phyloP scores from a whole-genome alignment of 2,888 invertebrate genomes.

The Eupithecia pulchellata region DNA sequence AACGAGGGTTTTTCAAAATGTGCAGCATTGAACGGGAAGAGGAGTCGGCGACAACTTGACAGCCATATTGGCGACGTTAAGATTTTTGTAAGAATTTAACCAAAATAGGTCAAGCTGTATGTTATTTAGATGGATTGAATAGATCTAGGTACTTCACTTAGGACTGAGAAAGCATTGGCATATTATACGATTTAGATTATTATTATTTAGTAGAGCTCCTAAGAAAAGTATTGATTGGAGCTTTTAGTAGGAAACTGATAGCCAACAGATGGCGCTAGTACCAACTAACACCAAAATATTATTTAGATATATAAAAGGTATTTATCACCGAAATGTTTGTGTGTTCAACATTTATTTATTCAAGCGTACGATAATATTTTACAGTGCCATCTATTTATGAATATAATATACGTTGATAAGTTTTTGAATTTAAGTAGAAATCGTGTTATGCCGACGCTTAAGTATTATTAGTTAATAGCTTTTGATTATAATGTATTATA shows the following conservation, averaged over 20 bases:
- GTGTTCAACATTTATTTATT: constrained; percentile 7
- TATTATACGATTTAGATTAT: constrained; percentile 11
- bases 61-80: constrained; percentile 22
- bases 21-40: constrained; percentile 38
- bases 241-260: constrained; percentile 16
- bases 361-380: background rate
- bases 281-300: constrained; percentile 7
- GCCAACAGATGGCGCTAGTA: constrained; percentile 36
- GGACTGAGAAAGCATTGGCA: constrained; percentile 45
- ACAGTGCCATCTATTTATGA: constrained; percentile 36
- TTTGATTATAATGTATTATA: constrained; percentile 11
- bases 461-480: constrained; percentile 37
- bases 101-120: constrained; percentile 22
- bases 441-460: constrained; percentile 18
- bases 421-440: constrained; percentile 14
- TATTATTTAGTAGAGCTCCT: constrained; percentile 22
- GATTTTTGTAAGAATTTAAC: constrained; percentile 34
- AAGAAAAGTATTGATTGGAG: constrained; percentile 10
- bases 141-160: constrained; percentile 35
- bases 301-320: constrained; percentile 9
- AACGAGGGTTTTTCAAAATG: constrained; percentile 10
- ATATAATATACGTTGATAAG: background rate
- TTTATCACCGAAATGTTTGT: constrained; percentile 3
- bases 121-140: constrained; percentile 25
- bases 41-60: constrained; percentile 43